Evolutionary conservation across 2,797 vertebrate species (phyloP).

Genomic region (Emys orbicularis): DNA sequence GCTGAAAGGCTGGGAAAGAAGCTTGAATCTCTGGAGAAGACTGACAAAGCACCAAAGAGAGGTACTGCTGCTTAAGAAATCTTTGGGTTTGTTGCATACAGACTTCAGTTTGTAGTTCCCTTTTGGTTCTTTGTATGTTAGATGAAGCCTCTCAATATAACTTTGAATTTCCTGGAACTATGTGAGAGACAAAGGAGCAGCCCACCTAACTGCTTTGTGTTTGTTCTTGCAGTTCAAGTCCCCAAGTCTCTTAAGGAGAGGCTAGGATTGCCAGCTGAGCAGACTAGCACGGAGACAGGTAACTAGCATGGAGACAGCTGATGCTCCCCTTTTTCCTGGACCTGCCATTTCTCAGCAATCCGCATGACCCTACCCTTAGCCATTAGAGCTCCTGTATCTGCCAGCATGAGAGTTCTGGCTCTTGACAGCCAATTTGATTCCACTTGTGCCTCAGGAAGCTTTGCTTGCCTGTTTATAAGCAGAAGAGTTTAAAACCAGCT

Average conservation of each 20-base stretch:
- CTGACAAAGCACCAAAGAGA: constrained; percentile 78
- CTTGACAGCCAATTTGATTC: neutral
- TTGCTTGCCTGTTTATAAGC: neutral
- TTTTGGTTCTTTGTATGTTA: accelerated
- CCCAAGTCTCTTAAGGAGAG: constrained; percentile 87
- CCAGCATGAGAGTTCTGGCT: neutral
- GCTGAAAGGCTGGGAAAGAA: constrained; percentile 90
- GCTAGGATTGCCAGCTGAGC: constrained; percentile 81
- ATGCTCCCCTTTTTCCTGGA: accelerated
- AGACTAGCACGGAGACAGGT: constrained; percentile 78
- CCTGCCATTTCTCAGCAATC: neutral
- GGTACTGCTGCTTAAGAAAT: constrained; percentile 67
- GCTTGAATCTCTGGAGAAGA: constrained; percentile 74
- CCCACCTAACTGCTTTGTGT: neutral
- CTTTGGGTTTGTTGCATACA: neutral
- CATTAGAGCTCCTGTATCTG: neutral
- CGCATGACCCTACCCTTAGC: neutral
- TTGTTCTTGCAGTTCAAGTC: constrained; percentile 73
- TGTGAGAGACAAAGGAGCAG: neutral
- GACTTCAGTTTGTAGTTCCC: neutral
- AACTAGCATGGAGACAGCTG: constrained; percentile 66
- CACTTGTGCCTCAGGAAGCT: neutral
- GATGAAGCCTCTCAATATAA: neutral
- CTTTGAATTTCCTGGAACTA: neutral
- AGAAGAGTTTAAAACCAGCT: neutral